Evolutionary conservation across 2,797 vertebrate genomes (phyloP).

Genomic region (Antrozous pallidus): DNA sequence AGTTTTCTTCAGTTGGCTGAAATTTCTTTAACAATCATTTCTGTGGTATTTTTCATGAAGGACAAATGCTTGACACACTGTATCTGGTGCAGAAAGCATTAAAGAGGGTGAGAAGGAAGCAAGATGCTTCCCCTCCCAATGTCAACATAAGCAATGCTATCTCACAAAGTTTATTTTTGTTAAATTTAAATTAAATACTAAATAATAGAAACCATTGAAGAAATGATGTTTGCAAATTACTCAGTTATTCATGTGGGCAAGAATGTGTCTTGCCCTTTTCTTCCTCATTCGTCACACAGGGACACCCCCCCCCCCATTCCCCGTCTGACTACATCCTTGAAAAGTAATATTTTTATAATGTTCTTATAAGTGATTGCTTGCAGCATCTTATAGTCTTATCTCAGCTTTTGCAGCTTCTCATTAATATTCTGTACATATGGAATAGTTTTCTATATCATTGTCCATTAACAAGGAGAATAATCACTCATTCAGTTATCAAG

Average conservation of each 20-base stretch:
- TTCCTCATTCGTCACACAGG: slow-evolving; percentile 55
- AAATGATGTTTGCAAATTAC: neutral
- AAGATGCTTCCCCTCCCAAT: neutral
- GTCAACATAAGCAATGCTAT: slow-evolving; percentile 39
- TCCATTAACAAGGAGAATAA: slow-evolving; percentile 98
- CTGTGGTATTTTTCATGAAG: slow-evolving; percentile 38
- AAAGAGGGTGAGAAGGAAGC: neutral
- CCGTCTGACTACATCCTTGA: slow-evolving; percentile 36
- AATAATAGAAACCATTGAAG: neutral
- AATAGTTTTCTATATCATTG: slow-evolving; percentile 95
- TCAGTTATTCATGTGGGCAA: neutral
- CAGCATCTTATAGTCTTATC: slow-evolving; percentile 92
- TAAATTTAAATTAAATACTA: neutral
- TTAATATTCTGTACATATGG: slow-evolving; percentile 98
- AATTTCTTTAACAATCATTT: slow-evolving; percentile 35
- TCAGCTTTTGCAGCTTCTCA: slow-evolving; percentile 95
- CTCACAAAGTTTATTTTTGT: slow-evolving; percentile 27
- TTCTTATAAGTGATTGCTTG: slow-evolving; percentile 82
- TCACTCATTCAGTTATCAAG: slow-evolving; percentile 99
- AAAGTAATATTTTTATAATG: slow-evolving; percentile 68
- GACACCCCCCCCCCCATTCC: neutral
- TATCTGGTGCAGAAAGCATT: neutral
- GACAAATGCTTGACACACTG: slow-evolving; percentile 23
- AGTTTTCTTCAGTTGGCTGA: neutral
- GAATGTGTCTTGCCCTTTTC: slow-evolving; percentile 23